A percentile compares a stretch with the other conserved stretches of the same genome.
phyloP scores from a whole-genome alignment of 2,797 vertebrate species.

The Thamnophis elegans region DNA sequence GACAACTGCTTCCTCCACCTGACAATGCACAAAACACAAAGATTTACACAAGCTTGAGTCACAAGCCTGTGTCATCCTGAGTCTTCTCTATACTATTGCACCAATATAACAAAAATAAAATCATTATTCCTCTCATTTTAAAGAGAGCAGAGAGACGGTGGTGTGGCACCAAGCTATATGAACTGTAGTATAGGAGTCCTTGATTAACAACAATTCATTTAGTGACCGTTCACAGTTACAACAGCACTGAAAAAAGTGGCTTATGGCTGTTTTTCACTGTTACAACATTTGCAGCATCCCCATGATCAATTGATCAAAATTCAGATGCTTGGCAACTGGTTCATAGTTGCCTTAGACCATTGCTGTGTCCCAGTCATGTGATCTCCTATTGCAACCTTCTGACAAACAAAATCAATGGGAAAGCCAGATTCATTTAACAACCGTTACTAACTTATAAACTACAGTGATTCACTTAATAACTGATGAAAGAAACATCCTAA shows the following conservation, averaged over 20 bases:
- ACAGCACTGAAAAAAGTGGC: no score
- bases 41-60: neutral
- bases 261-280: no score
- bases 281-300: neutral
- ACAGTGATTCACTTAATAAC: no score
- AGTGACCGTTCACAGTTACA: no score
- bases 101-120: neutral
- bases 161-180: neutral
- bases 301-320: neutral
- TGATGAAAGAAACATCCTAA: no score
- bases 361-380: no score
- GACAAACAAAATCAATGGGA: no score
- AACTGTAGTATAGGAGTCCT: neutral
- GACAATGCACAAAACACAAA: neutral
- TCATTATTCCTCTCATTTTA: neutral
- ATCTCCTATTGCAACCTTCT: no score
- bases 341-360: neutral
- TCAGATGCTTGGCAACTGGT: neutral
- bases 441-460: no score
- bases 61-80: neutral
- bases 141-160: neutral
- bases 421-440: no score
- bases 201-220: no score
- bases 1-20: neutral
- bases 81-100: neutral